Conservation (phyloP, 2,888 invertebrate species). For the Eupeodes latifasciatus region DNA sequence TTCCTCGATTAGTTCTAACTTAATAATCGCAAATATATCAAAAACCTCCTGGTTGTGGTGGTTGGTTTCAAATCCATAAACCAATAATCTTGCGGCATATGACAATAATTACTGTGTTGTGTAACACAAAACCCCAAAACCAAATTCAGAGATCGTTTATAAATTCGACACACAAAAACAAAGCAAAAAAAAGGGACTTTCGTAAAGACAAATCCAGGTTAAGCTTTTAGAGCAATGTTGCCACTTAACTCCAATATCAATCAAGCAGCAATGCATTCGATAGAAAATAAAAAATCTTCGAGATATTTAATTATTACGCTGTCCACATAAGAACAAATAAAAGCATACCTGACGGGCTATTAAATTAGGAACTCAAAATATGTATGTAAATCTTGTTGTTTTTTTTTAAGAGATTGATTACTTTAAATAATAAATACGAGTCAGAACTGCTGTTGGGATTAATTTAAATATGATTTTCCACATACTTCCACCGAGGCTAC, state of each 20-base stretch:
- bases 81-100: conserved; percentile 59
- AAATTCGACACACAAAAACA: not conserved
- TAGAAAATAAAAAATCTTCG: not conserved
- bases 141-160: conserved; percentile 53
- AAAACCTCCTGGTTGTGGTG: not conserved
- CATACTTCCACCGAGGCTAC: no score
- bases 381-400: no score
- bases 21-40: not conserved
- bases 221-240: conserved; percentile 1
- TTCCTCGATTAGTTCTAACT: not conserved
- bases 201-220: not conserved
- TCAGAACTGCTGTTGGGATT: no score
- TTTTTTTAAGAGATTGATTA: no score
- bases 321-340: no score
- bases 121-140: conserved; percentile 58
- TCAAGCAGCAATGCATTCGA: not conserved
- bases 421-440: no score
- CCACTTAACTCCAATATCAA: not conserved
- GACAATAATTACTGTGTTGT: conserved; percentile 59
- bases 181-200: not conserved
- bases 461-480: no score
- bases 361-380: no score
- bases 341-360: not conserved
- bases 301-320: not conserved
- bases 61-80: conserved; percentile 12